phyloP scores from a whole-genome alignment of 1,140 invertebrate species.

The Mylabris phalerata region DNA sequence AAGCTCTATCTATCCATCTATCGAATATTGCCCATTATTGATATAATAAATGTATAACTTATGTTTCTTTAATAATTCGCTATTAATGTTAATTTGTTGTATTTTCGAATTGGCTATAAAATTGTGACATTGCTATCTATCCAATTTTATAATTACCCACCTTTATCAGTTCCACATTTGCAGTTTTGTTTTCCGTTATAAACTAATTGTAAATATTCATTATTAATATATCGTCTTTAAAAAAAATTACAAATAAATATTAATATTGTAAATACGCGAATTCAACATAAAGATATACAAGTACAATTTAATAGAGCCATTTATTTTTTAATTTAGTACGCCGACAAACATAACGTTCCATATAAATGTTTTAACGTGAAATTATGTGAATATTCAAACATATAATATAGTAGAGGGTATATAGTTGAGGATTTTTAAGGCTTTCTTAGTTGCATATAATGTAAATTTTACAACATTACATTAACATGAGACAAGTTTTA shows the following conservation, averaged over 20 bases:
- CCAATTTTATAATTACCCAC: too few species aligned
- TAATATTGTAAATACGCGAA: constrained; percentile 7
- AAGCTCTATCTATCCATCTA: too few species aligned
- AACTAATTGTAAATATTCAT: constrained; percentile 15
- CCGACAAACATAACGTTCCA: constrained; percentile 26
- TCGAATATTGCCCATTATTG: too few species aligned
- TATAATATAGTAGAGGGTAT: too few species aligned
- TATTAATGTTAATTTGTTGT: too few species aligned
- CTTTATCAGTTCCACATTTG: too few species aligned
- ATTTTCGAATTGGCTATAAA: too few species aligned
- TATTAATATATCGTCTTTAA: not conserved
- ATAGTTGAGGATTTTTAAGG: constrained; percentile 22
- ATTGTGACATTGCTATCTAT: too few species aligned
- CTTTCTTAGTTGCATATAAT: constrained; percentile 23
- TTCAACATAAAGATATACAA: constrained; percentile 23
- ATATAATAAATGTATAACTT: too few species aligned
- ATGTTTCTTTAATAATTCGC: too few species aligned
- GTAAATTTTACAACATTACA: constrained; percentile 24
- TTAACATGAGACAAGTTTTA: constrained; percentile 11
- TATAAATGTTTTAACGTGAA: constrained; percentile 26
- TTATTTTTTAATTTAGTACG: constrained; percentile 32
- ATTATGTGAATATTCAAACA: constrained; percentile 28
- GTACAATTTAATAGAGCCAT: constrained; percentile 36
- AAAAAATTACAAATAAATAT: too few species aligned
- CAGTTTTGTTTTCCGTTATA: constrained; percentile 2